These are phyloP conservation scores for Tortricodes alternella DNA, from an alignment of 2,888 invertebrate genomes.

Conservation along the genomic window DNA sequence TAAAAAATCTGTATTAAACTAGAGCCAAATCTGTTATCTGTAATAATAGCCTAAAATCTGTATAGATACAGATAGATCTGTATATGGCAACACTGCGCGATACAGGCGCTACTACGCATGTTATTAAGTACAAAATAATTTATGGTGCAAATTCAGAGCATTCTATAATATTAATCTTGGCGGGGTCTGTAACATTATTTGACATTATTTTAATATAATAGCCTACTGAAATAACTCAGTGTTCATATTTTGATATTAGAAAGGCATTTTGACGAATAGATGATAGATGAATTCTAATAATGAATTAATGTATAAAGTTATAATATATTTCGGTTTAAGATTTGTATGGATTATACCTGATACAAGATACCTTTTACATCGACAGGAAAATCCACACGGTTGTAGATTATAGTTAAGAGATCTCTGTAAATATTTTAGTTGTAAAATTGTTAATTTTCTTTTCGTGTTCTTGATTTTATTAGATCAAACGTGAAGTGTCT, in stretches of 20 bases:
- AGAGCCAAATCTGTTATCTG: no score
- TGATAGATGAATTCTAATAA: constrained; percentile 31
- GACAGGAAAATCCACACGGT: constrained; percentile 31
- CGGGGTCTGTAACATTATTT: no score
- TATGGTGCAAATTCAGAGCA: no score
- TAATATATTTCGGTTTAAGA: constrained; percentile 33
- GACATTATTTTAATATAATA: constrained; percentile 31
- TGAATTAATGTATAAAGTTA: constrained; percentile 33
- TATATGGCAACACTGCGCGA: no score
- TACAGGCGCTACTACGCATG: no score
- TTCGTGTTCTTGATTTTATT: constrained; percentile 25
- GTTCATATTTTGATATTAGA: constrained; percentile 59
- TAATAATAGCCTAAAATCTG: no score
- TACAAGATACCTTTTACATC: constrained; percentile 17
- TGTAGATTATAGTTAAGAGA: constrained; percentile 39
- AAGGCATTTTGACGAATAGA: constrained; percentile 38
- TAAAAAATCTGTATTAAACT: no score
- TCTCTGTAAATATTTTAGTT: constrained; percentile 50
- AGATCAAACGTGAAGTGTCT: constrained; percentile 56
- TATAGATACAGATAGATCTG: no score
- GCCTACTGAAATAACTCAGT: constrained; percentile 40
- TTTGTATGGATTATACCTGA: constrained; percentile 38
- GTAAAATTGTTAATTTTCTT: constrained; percentile 37
- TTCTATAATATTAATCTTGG: no score
- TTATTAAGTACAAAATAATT: no score